A percentile compares a stretch with the other conserved stretches of the same genome.
Evolutionary conservation across 2,113 vertebrate species (phyloP).

Genomic region (Nicator chloris): DNA sequence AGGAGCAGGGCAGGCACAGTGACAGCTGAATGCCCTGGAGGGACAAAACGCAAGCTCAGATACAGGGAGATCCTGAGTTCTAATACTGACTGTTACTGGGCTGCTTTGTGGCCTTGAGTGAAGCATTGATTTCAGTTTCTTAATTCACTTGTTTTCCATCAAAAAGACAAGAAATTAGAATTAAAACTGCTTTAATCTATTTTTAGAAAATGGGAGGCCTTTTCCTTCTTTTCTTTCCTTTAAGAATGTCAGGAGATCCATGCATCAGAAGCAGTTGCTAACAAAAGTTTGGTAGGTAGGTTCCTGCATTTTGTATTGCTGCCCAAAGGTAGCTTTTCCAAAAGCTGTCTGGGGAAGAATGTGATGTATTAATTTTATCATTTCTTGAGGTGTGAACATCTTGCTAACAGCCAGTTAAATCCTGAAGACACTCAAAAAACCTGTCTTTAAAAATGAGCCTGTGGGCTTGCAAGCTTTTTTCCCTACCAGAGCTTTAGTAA

Average conservation of each 20-base stretch:
- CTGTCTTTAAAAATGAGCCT: neutral
- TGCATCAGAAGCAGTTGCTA: neutral
- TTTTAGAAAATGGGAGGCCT: neutral
- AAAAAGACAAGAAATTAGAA: neutral
- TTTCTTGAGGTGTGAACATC: neutral
- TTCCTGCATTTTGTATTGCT: neutral
- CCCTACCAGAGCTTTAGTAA: neutral
- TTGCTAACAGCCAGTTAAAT: neutral
- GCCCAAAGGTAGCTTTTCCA: neutral
- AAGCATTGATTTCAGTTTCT: neutral
- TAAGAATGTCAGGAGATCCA: neutral
- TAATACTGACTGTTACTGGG: rapidly evolving
- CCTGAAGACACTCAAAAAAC: neutral
- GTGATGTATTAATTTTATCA: neutral
- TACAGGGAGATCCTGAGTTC: neutral
- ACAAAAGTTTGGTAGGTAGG: neutral
- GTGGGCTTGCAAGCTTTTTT: neutral
- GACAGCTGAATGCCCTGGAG: neutral
- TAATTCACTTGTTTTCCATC: neutral
- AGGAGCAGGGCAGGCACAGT: neutral
- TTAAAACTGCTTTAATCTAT: neutral
- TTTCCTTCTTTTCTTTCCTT: neutral
- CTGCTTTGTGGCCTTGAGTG: neutral
- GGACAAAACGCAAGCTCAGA: neutral
- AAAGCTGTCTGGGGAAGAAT: neutral